Base-by-base conservation (phyloP, 2,888 invertebrate species). In the Lasioglossum morio region DNA sequence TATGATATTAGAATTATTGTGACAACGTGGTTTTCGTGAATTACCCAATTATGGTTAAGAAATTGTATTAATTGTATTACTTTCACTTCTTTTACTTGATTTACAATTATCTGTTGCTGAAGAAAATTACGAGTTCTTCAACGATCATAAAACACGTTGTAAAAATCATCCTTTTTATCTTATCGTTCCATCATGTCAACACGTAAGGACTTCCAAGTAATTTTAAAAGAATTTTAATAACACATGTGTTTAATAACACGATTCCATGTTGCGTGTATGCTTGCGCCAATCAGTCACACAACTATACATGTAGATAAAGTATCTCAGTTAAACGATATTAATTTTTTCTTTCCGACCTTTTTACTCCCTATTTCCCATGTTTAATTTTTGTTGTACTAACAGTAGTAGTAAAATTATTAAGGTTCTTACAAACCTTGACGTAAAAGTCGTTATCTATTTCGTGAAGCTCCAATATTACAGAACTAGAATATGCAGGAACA, bases 401-500 rank as follows among this genome's bases (percentile, higher is more conserved):
- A 10, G 12, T 53, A 53, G 10, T 10, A 10, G 12, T 12, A 10
- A 57, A n/a, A 57, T n/a, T n/a, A n/a, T 57, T 12, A 57, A n/a
- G 10, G 0, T 3, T 57, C 19, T 48, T 46, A 72, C 79, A 57
- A 92, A 96, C 96, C 95, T 95, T 94, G 16, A 97, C 95, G 34
- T 95, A 96, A 90, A 95, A 95, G 92, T 72, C 27, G 1, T 77
- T 27, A 0, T 81, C 19, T 7, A 88, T 80, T 14, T 87, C 93
- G 80, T 96, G 95, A 10, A 97, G 94, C 92, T 97, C 97, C 72
- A 97, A 70, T 4, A 96, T 94, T 80, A 96, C 95, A 0, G 96
- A 96, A 40, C 96, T 94, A 0, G 96, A 96, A 89, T 96, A 97
- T 23, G 95, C 95, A 0, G 97, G 97, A 84, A 96, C 96, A 80